A percentile compares a stretch with the other conserved stretches of the same genome.
Evolutionary conservation across 2,113 vertebrate species (phyloP).

Genomic region (Leiothrix lutea): DNA sequence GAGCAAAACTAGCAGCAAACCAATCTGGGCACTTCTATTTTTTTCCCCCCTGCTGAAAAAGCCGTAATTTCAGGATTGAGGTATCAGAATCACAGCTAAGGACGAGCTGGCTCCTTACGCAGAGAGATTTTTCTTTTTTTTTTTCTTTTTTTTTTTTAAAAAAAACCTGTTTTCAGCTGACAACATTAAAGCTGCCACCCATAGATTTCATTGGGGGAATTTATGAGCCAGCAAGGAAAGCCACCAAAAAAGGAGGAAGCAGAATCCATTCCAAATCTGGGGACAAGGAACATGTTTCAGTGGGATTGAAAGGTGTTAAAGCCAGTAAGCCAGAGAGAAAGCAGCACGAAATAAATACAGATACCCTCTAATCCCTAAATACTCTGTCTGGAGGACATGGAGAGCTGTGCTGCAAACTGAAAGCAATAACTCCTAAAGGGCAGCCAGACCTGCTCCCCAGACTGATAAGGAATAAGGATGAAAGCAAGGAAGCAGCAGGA

Average conservation of each 20-base stretch:
- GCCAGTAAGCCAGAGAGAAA: conserved; percentile 5
- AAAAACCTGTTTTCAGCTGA: not conserved
- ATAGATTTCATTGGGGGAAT: conserved; percentile 1
- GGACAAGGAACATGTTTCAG: not conserved
- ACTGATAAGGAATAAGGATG: not conserved
- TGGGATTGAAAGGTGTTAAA: conserved; percentile 17
- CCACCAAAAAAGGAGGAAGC: conserved; percentile 3
- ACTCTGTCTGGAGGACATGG: not conserved
- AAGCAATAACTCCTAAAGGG: conserved; percentile 2
- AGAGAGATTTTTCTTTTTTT: not conserved
- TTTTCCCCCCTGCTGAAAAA: rapidly evolving
- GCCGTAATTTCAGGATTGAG: not conserved
- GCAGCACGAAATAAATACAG: not conserved
- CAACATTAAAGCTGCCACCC: not conserved
- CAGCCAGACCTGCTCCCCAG: not conserved
- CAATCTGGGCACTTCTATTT: not conserved
- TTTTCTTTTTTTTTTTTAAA: not conserved
- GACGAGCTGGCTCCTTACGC: not conserved
- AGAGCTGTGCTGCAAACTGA: not conserved
- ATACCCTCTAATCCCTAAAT: not conserved
- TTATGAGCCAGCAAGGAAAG: not conserved
- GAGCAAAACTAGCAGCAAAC: conserved; percentile 33
- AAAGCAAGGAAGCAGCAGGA: not conserved
- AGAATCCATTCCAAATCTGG: not conserved
- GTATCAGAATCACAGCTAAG: not conserved